Conservation (phyloP, 2,888 invertebrate genomes). For the Antheraea yamamai region DNA sequence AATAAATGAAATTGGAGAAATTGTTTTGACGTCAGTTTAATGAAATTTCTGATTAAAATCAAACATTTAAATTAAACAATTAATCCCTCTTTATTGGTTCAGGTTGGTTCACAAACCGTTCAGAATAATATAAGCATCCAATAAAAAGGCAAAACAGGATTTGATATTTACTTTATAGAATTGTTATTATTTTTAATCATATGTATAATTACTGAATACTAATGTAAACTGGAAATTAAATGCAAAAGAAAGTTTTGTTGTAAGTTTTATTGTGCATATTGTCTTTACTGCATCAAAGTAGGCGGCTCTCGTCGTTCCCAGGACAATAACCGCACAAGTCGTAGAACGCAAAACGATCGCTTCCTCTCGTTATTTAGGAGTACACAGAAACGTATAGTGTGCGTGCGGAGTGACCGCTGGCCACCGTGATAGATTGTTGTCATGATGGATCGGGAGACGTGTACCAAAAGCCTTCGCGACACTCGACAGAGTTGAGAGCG, state of each 20-base stretch:
- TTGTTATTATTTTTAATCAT: neutral
- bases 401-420: conserved; percentile 41
- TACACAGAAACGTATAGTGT: conserved; percentile 21
- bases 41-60: conserved; percentile 22
- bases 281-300: neutral
- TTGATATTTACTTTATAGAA: too few species aligned
- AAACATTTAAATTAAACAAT: neutral
- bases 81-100: neutral
- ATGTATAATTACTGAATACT: neutral
- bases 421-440: conserved; percentile 63
- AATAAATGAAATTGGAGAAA: conserved; percentile 58
- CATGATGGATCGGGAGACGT: conserved; percentile 60
- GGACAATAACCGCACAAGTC: neutral
- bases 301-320: conserved; percentile 5
- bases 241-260: neutral
- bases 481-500: conserved; percentile 26
- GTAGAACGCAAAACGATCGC: conserved; percentile 4
- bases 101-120: neutral
- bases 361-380: conserved; percentile 4
- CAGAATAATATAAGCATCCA: neutral
- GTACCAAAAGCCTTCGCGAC: conserved; percentile 40
- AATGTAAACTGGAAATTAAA: neutral
- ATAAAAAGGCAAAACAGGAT: neutral
- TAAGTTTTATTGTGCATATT: neutral
- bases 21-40: conserved; percentile 59